Evolutionary conservation across 2,797 vertebrate genomes (phyloP), one percentile per base, ranked within the genome.

Genomic region (Spinus pinus): DNA sequence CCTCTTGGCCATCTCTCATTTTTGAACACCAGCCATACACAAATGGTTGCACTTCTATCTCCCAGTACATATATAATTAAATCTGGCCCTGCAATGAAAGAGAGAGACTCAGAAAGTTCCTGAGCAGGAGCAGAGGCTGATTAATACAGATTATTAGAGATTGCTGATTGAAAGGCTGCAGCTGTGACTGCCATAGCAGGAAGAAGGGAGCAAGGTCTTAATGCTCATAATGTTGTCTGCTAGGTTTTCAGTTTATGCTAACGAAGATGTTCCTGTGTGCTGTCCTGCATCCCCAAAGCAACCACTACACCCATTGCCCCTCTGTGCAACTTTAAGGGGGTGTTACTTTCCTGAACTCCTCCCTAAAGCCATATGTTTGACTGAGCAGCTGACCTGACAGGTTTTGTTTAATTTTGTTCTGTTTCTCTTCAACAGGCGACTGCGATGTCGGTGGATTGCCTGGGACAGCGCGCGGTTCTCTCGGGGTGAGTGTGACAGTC

Each of bases 401-500:
- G 6, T 50, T 3, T 77, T 28, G 33, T 16, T 93, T 8, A 56
- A 14, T 61, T 69, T 57, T 62, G 74, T 69, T 57, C 57, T 95
- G 41, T 80, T 97, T 91, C 56, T 96, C 57, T 91, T 95, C 89
- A 94, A 64, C 91, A 99, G 99, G 99, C 99, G 7, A 99, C 99
- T 7, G 99, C 99, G 6, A 99, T 99, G 99, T 99, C 99, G 0
- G 99, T 99, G 98, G 99, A 99, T 97, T 99, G 99, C 95, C 98
- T 99, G 70, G 99, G 99, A 44, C 98, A 98, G 81, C 98, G 98
- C 3, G 99, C 99, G 1, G 99, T 99, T 3, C 98, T 99, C 64
- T 99, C 99, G 0, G 99, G 99, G 99, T 99, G 96, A 98, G 97
- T 96, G 74, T 96, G 53, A 65, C 73, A 47, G 67, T 33, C 51